Conservation (phyloP, 2,888 invertebrate genomes). For the Agrotis ipsilon region DNA sequence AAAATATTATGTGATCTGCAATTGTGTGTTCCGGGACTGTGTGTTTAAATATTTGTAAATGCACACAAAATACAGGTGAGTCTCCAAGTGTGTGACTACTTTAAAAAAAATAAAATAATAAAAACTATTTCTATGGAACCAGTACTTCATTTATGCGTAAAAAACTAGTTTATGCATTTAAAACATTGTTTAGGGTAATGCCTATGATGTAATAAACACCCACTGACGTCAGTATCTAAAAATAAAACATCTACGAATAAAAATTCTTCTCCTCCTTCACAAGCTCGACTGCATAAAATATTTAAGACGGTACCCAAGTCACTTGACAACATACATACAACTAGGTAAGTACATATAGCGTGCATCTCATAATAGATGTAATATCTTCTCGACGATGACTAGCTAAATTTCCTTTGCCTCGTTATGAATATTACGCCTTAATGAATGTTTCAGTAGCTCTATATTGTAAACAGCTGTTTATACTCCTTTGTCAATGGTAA, state of each 20-base stretch:
- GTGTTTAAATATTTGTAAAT: too few relatives aligned
- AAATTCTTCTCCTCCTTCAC: not conserved
- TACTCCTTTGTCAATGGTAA: slow-evolving; percentile 31
- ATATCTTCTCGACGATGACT: slow-evolving; percentile 34
- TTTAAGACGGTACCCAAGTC: slow-evolving; percentile 24
- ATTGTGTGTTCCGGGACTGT: too few relatives aligned
- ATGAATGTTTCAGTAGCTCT: slow-evolving; percentile 40
- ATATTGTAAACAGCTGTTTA: slow-evolving; percentile 37
- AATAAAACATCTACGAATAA: not conserved
- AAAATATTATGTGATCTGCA: too few relatives aligned
- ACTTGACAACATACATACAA: slow-evolving; percentile 19
- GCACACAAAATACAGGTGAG: too few relatives aligned
- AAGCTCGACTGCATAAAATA: slow-evolving; percentile 31
- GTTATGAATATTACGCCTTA: slow-evolving; percentile 44
- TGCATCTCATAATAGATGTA: slow-evolving; percentile 40
- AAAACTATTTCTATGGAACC: too few relatives aligned
- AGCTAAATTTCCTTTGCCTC: slow-evolving; percentile 64
- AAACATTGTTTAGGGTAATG: too few relatives aligned
- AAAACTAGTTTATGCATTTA: too few relatives aligned
- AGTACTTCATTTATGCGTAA: too few relatives aligned
- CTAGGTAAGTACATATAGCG: slow-evolving; percentile 3
- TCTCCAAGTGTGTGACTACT: too few relatives aligned
- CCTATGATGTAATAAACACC: not conserved
- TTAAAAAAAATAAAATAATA: too few relatives aligned
- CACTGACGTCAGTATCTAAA: not conserved